phyloP scores from a whole-genome alignment of 2,113 vertebrate species.

The Petaurus breviceps region DNA sequence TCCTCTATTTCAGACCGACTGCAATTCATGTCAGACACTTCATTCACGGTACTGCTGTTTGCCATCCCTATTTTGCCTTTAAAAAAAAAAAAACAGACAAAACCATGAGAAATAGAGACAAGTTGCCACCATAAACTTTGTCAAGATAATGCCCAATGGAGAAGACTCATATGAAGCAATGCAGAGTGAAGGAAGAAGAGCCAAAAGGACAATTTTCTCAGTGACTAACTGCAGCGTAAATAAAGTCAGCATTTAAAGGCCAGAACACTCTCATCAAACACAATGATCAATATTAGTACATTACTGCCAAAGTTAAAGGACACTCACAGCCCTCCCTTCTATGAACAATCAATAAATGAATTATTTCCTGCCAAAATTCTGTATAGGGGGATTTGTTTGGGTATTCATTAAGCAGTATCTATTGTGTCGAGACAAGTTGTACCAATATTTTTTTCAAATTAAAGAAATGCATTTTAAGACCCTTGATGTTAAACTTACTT shows the following conservation, averaged over 20 bases:
- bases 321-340: background rate
- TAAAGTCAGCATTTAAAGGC: background rate
- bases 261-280: background rate
- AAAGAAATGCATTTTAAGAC: background rate
- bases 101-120: accelerated
- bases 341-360: background rate
- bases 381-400: background rate
- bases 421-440: background rate
- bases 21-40: constrained; percentile 90
- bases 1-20: constrained; percentile 89
- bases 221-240: background rate
- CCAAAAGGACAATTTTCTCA: background rate
- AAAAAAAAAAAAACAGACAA: constrained; percentile 34
- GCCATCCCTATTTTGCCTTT: constrained; percentile 85
- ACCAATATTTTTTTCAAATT: background rate
- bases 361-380: background rate
- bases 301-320: background rate
- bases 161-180: background rate
- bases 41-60: constrained; percentile 77
- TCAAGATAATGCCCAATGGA: accelerated
- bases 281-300: background rate
- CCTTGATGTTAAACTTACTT: background rate
- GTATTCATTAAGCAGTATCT: background rate
- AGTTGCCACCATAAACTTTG: too few relatives aligned
- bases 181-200: background rate